Base-by-base conservation (phyloP, 2,888 invertebrate species). In the Andrena camellia region DNA sequence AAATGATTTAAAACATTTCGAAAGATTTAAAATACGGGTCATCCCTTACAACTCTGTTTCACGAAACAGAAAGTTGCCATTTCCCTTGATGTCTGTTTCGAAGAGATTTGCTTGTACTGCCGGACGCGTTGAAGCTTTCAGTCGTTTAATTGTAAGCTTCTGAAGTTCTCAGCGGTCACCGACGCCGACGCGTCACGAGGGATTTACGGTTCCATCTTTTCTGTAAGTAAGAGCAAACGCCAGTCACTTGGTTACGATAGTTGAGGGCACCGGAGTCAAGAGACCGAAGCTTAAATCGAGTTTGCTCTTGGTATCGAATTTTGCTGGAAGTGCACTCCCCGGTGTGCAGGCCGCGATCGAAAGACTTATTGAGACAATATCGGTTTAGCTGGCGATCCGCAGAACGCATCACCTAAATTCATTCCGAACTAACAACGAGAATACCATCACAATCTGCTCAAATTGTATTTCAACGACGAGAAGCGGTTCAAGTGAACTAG, bases 291-390 rank as follows among this genome's bases (percentile, higher is more conserved):
- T 88, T 88, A 88, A 88, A 88, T 88, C 85, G 88, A 88, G 86
- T 88, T 88, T 88, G 74, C 81, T 63, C 76, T 42, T 67, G 71
- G 83, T 88, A 88, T 88, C 88, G 86, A 86, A 88, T 88, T 88
- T 86, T 66, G 62, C 68, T 73, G 78, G 77, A 78, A 83, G 85
- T 74, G 77, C 72, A 60, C 69, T 84, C 86, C 77, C 88, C 52
- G 67, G 85, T 75, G 88, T 82, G 80, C 76, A 78, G 82, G 85
- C 75, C 69, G 75, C 64, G 70, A 74, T 48, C 69, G 72, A 79
- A 83, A 86, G 81, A 75, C 80, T 74, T 66, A 50, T 78, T 63
- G 78, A 78, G 80, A 81, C 85, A 85, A 77, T 86, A 80, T 78
- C 75, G 64, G 54, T 72, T 35, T 59, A 80, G 73, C 64, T 77